Conservation (phyloP, 2,113 vertebrate genomes). For the Elgaria multicarinata region DNA sequence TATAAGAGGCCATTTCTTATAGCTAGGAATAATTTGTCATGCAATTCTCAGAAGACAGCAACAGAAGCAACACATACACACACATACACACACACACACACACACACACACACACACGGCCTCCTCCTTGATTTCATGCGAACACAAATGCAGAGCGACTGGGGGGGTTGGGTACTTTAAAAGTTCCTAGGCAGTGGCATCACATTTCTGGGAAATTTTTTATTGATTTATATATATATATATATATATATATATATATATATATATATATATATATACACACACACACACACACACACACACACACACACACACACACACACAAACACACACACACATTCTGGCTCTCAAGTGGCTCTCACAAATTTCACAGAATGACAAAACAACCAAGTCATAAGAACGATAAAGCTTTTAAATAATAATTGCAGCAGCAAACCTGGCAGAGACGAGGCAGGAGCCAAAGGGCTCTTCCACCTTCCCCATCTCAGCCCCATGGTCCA, state of each 20-base stretch:
- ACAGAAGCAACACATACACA: conserved; percentile 47
- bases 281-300: too few relatives aligned
- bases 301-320: too few relatives aligned
- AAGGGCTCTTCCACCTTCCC: neutral
- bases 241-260: too few relatives aligned
- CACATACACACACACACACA: too few relatives aligned
- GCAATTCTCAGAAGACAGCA: conserved; percentile 70
- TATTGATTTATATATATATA: too few relatives aligned
- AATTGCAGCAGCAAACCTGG: neutral
- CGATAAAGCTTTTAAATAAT: neutral
- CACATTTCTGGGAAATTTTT: neutral
- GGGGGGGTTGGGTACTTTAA: too few relatives aligned
- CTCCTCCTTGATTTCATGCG: conserved; percentile 47
- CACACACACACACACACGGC: conserved; percentile 36
- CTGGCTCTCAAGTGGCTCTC: neutral
- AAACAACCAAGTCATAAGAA: neutral
- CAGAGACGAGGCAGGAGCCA: neutral
- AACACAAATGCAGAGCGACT: conserved; percentile 41
- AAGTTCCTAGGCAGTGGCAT: neutral
- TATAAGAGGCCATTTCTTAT: conserved; percentile 71
- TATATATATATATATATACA: too few relatives aligned
- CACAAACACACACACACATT: too few relatives aligned
- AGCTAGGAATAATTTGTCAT: conserved; percentile 74
- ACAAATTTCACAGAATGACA: neutral
- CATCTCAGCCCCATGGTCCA: neutral